Conservation (phyloP, 1,140 invertebrate species). For the Eupristina koningsbergeri region DNA sequence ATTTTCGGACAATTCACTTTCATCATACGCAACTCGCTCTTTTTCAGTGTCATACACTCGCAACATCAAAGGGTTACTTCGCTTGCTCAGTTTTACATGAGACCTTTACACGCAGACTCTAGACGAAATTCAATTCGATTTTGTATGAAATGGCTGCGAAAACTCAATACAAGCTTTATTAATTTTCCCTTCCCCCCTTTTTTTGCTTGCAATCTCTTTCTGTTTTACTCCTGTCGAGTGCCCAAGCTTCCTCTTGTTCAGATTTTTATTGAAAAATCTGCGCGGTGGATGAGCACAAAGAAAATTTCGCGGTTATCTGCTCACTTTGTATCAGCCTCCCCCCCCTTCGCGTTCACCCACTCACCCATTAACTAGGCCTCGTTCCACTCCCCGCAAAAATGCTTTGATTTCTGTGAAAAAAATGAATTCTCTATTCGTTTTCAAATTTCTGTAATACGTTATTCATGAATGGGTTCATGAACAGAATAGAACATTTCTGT, state of each 20-base stretch:
- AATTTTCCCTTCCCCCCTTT: slow-evolving; percentile 58
- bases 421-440: no score
- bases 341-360: no score
- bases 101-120: slow-evolving; percentile 42
- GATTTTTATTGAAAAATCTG: slow-evolving; percentile 67
- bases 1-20: slow-evolving; percentile 40
- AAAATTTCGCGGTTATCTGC: slow-evolving; percentile 23
- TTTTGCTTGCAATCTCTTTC: background rate
- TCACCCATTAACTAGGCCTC: no score
- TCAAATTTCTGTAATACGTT: background rate
- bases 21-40: slow-evolving; percentile 35
- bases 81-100: slow-evolving; percentile 36
- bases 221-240: background rate
- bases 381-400: no score
- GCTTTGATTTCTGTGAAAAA: no score
- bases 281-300: slow-evolving; percentile 27
- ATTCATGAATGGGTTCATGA: background rate
- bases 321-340: background rate
- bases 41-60: slow-evolving; percentile 49
- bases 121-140: slow-evolving; percentile 69
- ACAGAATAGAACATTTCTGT: background rate
- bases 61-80: slow-evolving; percentile 66
- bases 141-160: slow-evolving; percentile 66
- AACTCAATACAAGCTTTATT: slow-evolving; percentile 66
- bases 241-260: background rate